These are phyloP conservation scores for Chaitophorus viminalis DNA, from an alignment of 2,888 invertebrate species.

Conservation along the genomic window DNA sequence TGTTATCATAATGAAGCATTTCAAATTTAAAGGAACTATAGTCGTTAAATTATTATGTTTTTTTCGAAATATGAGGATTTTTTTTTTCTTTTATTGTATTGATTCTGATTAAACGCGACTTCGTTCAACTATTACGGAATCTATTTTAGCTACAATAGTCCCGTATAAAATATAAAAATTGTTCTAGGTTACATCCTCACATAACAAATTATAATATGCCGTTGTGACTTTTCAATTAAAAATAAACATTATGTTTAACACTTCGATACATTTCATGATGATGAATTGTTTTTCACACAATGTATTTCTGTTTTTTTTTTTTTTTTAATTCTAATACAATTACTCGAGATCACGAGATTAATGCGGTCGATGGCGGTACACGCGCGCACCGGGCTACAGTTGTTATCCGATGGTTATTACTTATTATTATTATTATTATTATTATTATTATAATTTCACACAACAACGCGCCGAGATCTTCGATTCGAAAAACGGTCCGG, in stretches of 20 bases:
- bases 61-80: not conserved
- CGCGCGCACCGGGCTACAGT: not conserved
- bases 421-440: too few species aligned
- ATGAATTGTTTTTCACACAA: slow-evolving; percentile 36
- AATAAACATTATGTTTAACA: slow-evolving; percentile 44
- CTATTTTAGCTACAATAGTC: not conserved
- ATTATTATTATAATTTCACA: slow-evolving; percentile 30
- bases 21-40: not conserved
- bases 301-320: not conserved
- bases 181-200: too few species aligned
- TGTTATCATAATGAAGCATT: too few species aligned
- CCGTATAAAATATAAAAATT: not conserved
- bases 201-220: not conserved
- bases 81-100: not conserved
- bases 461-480: slow-evolving; percentile 15
- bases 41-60: not conserved
- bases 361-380: not conserved
- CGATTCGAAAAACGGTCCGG: slow-evolving; percentile 11
- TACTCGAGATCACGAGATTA: slow-evolving; percentile 34
- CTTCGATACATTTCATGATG: slow-evolving; percentile 20
- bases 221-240: slow-evolving; percentile 44
- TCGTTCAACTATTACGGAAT: not conserved
- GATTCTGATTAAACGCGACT: slow-evolving; percentile 3
- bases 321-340: not conserved
- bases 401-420: slow-evolving; percentile 13